Evolutionary conservation across 2,113 vertebrate species (phyloP), one percentile per base, ranked within the genome.

Genomic region (Neolamprologus caudopunctatus): DNA sequence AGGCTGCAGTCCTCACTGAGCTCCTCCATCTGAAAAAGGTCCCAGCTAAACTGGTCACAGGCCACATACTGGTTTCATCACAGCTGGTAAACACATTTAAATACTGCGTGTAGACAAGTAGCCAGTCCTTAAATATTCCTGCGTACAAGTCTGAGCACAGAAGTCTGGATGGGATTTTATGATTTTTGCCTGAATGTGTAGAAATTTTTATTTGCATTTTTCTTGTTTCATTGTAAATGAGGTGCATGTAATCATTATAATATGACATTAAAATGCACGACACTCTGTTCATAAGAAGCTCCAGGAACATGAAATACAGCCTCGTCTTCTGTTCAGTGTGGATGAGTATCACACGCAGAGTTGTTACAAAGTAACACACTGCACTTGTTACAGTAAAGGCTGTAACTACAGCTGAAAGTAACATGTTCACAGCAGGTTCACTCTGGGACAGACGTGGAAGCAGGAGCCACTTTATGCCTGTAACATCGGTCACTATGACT

Each of bases 21-120:
- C 58, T 58, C 58, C 3, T 95, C 92, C 95, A 95, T 96, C 68
- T 85, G 83, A 57, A 55, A 21, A 24, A 40, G 45, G 47, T 50
- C n/a, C 40, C 45, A 28, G 9, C 10, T 78, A n/a, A 50, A 50
- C 71, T 78, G 45, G 26, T 3, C 26, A 31, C 16, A 51, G 73
- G 26, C 42, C 42, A 6, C 45, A 78, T 50, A 6, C 4, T 12
- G 14, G 26, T 50, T 47, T 75, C 21, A 26, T 47, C 24, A 75
- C 42, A 28, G 68, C 0, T 2, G 17, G 42, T 0, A 17, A 75
- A 50, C 13, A 45, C 24, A 4, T 40, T 24, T 42, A 68, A 21
- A 68, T 40, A 71, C 37, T 16, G 37, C 5, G 2, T 42, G 6
- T 1, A 26, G n/a, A 14, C 35, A 71, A 9, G 7, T 9, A 14